These are phyloP conservation scores for Zygogramma bicolorata DNA, from an alignment of 2,888 invertebrate species.

Conservation along the genomic window DNA sequence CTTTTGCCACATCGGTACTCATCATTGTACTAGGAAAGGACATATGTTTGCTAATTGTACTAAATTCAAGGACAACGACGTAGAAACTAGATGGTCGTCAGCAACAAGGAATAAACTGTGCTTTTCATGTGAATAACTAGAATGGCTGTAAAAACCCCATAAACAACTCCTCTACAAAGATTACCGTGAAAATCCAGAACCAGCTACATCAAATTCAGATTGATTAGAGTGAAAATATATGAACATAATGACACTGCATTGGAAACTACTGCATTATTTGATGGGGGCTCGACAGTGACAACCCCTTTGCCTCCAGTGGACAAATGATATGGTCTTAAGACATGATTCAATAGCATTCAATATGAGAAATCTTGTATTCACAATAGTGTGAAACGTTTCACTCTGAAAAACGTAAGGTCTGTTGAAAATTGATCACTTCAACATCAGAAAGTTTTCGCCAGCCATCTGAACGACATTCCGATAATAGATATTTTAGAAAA, in stretches of 20 bases:
- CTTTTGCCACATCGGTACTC: no score
- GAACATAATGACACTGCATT: not conserved
- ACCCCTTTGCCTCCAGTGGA: not conserved
- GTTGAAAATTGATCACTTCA: constrained; percentile 21
- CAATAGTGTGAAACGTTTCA: constrained; percentile 13
- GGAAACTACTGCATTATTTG: not conserved
- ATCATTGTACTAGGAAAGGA: no score
- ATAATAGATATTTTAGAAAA: constrained; percentile 19
- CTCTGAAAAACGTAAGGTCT: constrained; percentile 12
- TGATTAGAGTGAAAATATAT: not conserved
- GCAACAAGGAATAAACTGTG: no score
- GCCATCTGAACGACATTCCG: constrained; percentile 18
- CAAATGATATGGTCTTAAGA: not conserved
- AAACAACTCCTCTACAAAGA: no score
- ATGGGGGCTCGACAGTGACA: not conserved
- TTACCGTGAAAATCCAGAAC: no score
- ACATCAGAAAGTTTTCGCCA: not conserved
- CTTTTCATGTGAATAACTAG: no score
- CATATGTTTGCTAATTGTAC: no score
- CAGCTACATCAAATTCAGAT: not conserved
- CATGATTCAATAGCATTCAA: not conserved
- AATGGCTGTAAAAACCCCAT: no score
- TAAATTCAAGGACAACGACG: no score
- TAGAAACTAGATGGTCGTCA: no score
- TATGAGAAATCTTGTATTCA: constrained; percentile 8